These are phyloP conservation scores for Zaprionus bogoriensis DNA, from an alignment of 2,888 invertebrate genomes.

Conservation along the genomic window DNA sequence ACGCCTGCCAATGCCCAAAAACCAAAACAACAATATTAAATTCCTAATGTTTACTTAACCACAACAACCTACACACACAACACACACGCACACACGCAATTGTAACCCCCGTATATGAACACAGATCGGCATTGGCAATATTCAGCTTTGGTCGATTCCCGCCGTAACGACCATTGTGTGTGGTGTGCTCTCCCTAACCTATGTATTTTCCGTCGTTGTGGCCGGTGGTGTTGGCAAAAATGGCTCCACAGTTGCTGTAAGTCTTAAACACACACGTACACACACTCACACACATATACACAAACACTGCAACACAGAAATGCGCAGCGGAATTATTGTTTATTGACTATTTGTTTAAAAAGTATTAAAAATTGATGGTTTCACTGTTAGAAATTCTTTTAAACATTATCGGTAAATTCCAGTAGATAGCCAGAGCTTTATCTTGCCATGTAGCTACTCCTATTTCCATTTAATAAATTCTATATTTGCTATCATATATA, in stretches of 20 bases:
- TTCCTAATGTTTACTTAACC: slow-evolving; percentile 26
- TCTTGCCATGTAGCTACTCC: too few species aligned
- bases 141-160: slow-evolving; percentile 90
- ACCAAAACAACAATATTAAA: slow-evolving; percentile 23
- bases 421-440: too few species aligned
- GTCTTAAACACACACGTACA: slow-evolving; percentile 82
- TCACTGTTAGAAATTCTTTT: too few species aligned
- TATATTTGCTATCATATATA: too few species aligned
- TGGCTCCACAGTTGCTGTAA: slow-evolving; percentile 99
- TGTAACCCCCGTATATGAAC: slow-evolving; percentile 24
- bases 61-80: slow-evolving; percentile 19
- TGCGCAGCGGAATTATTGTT: background rate
- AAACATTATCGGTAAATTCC: too few species aligned
- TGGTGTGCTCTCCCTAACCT: slow-evolving; percentile 88
- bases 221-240: slow-evolving; percentile 99
- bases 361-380: too few species aligned
- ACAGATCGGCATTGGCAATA: slow-evolving; percentile 85
- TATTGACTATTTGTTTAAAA: too few species aligned
- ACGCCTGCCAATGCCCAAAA: slow-evolving; percentile 36
- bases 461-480: too few species aligned
- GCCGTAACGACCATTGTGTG: slow-evolving; percentile 89
- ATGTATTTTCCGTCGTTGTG: slow-evolving; percentile 90
- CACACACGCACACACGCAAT: slow-evolving; percentile 17
- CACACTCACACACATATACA: slow-evolving; percentile 14
- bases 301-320: background rate